Base-by-base conservation (phyloP, 2,888 invertebrate genomes). In the Oxycera nigricornis region DNA sequence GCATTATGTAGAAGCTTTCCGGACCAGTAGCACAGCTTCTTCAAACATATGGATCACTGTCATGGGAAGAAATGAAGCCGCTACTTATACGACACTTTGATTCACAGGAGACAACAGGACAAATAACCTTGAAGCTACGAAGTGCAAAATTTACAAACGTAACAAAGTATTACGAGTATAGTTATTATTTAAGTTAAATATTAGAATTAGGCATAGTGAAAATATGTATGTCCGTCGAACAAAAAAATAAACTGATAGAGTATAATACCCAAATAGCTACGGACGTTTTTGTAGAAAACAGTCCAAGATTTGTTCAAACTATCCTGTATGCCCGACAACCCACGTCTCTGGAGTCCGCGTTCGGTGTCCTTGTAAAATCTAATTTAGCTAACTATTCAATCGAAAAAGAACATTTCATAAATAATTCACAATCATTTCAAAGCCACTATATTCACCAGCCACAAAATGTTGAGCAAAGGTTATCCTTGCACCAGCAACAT, bases 201-300 rank as follows among this genome's bases (percentile, higher is more conserved):
- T 17, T 50, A 50, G 50, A n/a, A 50, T 50, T 50, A 50, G 50
- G n/a, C n/a, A n/a, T 50, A 50, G 17, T 50, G 50, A 35, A 35
- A 35, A 35, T 39, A 39, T n/a, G n/a, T n/a, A n/a, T 35, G 39
- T 35, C 39, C 1, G 0, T 9, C 1, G 39, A 39, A 39, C 39
- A 39, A 39, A 39, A 39, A 39, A 39, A 39, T 39, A 0, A 39
- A 1, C 7, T 39, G 39, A 39, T 39, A 39, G 39, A 39, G 39
- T n/a, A n/a, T n/a, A n/a, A n/a, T n/a, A n/a, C n/a, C n/a, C n/a
- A n/a, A n/a, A n/a, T n/a, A n/a, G n/a, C 39, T 39, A 39, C 39
- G 14, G 39, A 39, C 14, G 39, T 14, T 39, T 39, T 39, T 39
- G 14, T 39, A 39, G 39, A 39, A 39, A 39, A 39, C 1, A 39